These are phyloP conservation scores for Poicephalus meyeri DNA, from an alignment of 2,113 vertebrate species.

Conservation along the genomic window DNA sequence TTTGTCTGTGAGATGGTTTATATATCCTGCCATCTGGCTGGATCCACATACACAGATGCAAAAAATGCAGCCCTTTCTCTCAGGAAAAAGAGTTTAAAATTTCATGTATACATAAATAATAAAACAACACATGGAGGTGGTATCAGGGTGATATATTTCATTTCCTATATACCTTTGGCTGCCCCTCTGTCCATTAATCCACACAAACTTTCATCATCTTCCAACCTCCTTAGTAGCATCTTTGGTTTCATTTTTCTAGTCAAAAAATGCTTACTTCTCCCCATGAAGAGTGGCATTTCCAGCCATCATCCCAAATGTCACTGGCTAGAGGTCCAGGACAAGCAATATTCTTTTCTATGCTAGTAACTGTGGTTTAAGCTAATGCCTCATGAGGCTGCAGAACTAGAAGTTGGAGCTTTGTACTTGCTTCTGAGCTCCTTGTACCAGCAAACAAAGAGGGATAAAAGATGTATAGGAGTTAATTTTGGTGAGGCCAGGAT, in stretches of 20 bases:
- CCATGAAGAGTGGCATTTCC: not conserved
- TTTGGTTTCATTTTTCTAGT: constrained; percentile 9
- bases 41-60: not conserved
- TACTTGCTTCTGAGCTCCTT: not conserved
- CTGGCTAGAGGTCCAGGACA: constrained; percentile 47
- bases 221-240: not conserved
- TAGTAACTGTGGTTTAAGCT: constrained; percentile 25
- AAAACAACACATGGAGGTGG: not conserved
- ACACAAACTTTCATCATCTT: not conserved
- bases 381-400: not conserved
- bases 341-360: not conserved
- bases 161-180: not conserved
- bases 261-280: not conserved
- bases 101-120: constrained; percentile 53
- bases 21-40: not conserved
- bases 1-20: not conserved
- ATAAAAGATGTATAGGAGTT: not conserved
- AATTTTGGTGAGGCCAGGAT: not conserved
- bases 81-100: constrained; percentile 35
- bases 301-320: constrained; percentile 34
- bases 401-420: not conserved
- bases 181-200: not conserved
- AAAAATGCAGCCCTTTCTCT: constrained; percentile 23
- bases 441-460: not conserved
- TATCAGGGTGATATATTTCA: not conserved